phyloP scores from a whole-genome alignment of 2,797 vertebrate species.

The Tympanoctomys barrerae region DNA sequence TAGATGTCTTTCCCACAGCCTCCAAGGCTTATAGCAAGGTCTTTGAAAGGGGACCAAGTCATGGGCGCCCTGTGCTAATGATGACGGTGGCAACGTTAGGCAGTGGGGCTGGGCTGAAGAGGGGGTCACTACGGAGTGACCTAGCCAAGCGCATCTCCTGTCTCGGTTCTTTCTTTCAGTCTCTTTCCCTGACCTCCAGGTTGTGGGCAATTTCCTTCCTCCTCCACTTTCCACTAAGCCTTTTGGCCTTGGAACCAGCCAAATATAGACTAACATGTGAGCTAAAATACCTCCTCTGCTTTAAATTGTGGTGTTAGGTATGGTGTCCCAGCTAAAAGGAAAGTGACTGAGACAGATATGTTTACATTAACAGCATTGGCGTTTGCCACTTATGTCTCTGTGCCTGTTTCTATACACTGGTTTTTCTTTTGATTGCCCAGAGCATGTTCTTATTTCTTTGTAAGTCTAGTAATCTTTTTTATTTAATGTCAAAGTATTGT shows the following conservation, averaged over 20 bases:
- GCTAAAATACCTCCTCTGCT: not conserved
- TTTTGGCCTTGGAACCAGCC: not conserved
- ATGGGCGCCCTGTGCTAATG: not conserved
- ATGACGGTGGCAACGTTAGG: not conserved
- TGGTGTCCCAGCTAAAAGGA: not conserved
- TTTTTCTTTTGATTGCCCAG: not conserved
- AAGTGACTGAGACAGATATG: not conserved
- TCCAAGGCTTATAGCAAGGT: not conserved
- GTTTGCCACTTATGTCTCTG: not conserved
- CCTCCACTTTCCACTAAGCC: not conserved
- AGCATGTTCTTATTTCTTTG: constrained; percentile 14
- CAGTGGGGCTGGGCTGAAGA: not conserved
- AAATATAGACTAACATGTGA: not conserved
- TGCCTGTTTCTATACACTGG: not conserved
- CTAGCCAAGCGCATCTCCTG: not conserved
- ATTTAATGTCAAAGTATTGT: not conserved
- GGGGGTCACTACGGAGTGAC: not conserved
- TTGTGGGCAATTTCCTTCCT: not conserved
- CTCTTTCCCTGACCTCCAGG: not conserved
- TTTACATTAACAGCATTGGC: not conserved
- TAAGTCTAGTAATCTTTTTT: not conserved
- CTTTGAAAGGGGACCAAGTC: not conserved
- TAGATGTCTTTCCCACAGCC: not conserved
- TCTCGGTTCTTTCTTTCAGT: not conserved
- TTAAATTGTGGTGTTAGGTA: not conserved